Conservation (phyloP, 2,888 invertebrate genomes). For the Idaea dimidiata region DNA sequence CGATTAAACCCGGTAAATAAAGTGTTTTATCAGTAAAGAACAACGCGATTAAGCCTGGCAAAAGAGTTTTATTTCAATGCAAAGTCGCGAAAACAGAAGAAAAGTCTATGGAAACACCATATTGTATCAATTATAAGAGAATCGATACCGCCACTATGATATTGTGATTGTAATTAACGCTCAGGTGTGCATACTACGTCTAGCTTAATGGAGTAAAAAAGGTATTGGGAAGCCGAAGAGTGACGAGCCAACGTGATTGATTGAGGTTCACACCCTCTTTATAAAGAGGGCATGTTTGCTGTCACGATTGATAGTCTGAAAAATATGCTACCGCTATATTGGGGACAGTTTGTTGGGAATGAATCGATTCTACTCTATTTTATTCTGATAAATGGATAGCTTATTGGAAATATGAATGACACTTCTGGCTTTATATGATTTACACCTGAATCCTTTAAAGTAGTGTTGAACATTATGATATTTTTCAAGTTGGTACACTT, state of each 20-base stretch:
- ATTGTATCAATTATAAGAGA: too few species aligned
- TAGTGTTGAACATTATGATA: too few species aligned
- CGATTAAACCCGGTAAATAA: too few species aligned
- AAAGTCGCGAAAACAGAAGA: too few species aligned
- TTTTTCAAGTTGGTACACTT: too few species aligned
- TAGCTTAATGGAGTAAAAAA: neutral
- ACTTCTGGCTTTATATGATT: neutral
- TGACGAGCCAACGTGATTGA: neutral
- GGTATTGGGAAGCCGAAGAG: neutral
- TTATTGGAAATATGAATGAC: neutral
- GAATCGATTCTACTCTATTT: neutral
- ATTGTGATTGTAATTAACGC: neutral
- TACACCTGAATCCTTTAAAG: neutral
- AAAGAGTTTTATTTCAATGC: too few species aligned
- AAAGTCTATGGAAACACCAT: too few species aligned
- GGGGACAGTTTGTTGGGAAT: neutral
- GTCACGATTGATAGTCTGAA: neutral
- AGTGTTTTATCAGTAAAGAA: too few species aligned
- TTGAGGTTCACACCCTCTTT: neutral
- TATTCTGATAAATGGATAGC: neutral
- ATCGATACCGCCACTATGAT: neutral
- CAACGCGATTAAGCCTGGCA: too few species aligned
- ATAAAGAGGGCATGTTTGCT: neutral
- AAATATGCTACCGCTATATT: neutral
- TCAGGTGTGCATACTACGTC: neutral